These are phyloP conservation scores for Caiman crocodilus DNA, from an alignment of 2,797 vertebrate genomes.

Conservation along the genomic window DNA sequence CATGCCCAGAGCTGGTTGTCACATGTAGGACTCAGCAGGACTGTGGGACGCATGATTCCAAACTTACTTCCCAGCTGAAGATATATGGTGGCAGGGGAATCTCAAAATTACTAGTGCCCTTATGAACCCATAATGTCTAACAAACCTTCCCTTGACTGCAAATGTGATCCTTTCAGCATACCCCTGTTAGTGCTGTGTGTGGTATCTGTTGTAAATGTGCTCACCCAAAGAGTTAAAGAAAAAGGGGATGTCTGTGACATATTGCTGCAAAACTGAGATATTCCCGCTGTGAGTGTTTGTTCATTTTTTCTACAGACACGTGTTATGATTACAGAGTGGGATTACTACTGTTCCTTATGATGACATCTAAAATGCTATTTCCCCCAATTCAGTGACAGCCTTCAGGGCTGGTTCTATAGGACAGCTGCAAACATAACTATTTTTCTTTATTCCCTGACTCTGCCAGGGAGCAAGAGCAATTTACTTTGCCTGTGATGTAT, in stretches of 20 bases:
- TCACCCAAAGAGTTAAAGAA: conserved; percentile 68
- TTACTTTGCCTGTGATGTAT: background rate
- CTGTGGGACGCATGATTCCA: background rate
- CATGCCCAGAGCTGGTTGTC: background rate
- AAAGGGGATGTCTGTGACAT: conserved; percentile 14
- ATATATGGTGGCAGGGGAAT: conserved; percentile 31
- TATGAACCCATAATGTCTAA: conserved; percentile 62
- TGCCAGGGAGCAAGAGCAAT: background rate
- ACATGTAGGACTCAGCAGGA: rapidly evolving
- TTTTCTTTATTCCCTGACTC: background rate
- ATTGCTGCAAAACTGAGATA: conserved; percentile 36
- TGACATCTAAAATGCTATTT: background rate
- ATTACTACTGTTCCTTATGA: background rate
- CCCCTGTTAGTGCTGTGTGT: conserved; percentile 11
- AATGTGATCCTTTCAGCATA: conserved; percentile 68
- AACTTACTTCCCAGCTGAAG: background rate
- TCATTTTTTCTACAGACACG: background rate
- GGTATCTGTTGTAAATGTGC: conserved; percentile 61
- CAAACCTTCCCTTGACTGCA: conserved; percentile 48
- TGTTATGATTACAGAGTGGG: background rate
- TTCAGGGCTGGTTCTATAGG: background rate
- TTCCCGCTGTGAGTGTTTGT: conserved; percentile 3
- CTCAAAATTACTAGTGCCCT: conserved; percentile 35
- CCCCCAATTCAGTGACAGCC: rapidly evolving
- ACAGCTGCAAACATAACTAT: background rate